Base-by-base conservation (phyloP, 1,140 invertebrate species). In the Bursaphelenchus mucronatus region DNA sequence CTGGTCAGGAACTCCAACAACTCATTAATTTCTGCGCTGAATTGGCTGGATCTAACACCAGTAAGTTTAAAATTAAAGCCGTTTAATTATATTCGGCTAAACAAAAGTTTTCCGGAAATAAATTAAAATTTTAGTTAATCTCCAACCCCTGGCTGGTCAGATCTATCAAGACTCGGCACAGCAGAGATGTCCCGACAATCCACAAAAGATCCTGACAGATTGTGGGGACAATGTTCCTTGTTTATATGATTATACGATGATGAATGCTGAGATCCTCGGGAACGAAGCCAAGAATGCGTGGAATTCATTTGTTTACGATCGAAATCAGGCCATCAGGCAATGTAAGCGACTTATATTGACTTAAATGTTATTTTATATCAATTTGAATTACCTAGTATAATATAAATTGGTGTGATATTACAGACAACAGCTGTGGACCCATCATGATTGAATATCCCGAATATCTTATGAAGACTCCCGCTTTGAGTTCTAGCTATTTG, bases 391-490 rank as follows among this genome's bases (percentile, higher is more conserved):
- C n/a, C 11, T 40, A 64, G 19, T 13, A 6, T 19, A 71, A 61
- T n/a, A n/a, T 68, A n/a, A n/a, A n/a, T 53, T 21, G 57, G 0
- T 71, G 9, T 69, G n/a, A n/a, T n/a, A 47, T 78, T 67, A 30
- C 55, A 81, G 79, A 79, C 61, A 80, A 80, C 76, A 80, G 78
- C 61, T 80, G 78, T 62, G 78, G 78, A 13, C 76, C 78, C 10
- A 80, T 80, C 47, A 80, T 79, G 52, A 80, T 80, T 50, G 78
- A 80, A 56, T 80, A 80, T 64, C 78, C 78, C 11, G 78, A 80
- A 58, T 80, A 80, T 65, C 40, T 80, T 57, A 71, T 80, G 63
- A 80, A 80, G 50, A 76, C 71, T 3, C 75, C 78, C 10, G 71
- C 78, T 43, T 47, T 80, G 17, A 50, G 71, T 6, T 75, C 78